Evolutionary conservation across 1,140 invertebrate genomes (phyloP).

Genomic region (Trichonephila inaurata): DNA sequence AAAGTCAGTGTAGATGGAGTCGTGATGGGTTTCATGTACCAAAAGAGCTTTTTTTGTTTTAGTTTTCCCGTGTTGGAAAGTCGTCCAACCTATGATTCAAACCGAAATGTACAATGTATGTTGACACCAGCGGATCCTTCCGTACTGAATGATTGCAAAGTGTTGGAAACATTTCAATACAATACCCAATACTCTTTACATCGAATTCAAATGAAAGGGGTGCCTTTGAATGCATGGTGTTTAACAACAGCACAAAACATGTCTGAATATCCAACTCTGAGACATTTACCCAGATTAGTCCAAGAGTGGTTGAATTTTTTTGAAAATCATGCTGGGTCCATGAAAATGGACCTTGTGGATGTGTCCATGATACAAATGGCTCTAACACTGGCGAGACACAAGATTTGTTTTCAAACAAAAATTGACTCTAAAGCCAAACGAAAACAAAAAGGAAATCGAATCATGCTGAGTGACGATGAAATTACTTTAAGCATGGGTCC

Average conservation of each 20-base stretch:
- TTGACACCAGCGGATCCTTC: not conserved
- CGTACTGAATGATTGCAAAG: not conserved
- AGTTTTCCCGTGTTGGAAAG: conserved; percentile 24
- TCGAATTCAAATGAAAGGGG: not conserved
- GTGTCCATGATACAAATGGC: too few relatives aligned
- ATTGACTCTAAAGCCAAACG: too few relatives aligned
- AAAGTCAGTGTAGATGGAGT: conserved; percentile 6
- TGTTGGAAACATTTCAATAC: not conserved
- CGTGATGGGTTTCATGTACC: conserved; percentile 1
- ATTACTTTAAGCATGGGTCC: not conserved
- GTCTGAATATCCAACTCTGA: not conserved
- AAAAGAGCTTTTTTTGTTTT: conserved; percentile 19
- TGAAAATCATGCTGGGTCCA: too few relatives aligned
- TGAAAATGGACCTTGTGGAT: too few relatives aligned
- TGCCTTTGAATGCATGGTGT: not conserved
- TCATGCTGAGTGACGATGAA: too few relatives aligned
- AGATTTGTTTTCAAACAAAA: too few relatives aligned
- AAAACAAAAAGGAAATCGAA: too few relatives aligned
- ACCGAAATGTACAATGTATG: not conserved
- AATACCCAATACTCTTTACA: not conserved
- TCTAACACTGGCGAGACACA: too few relatives aligned
- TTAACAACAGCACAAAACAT: too few relatives aligned
- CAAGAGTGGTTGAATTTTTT: too few relatives aligned
- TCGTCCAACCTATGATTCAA: not conserved
- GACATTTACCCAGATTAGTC: not conserved